Base-by-base conservation (phyloP, 2,888 invertebrate species). In the Exocentrus adspersus region DNA sequence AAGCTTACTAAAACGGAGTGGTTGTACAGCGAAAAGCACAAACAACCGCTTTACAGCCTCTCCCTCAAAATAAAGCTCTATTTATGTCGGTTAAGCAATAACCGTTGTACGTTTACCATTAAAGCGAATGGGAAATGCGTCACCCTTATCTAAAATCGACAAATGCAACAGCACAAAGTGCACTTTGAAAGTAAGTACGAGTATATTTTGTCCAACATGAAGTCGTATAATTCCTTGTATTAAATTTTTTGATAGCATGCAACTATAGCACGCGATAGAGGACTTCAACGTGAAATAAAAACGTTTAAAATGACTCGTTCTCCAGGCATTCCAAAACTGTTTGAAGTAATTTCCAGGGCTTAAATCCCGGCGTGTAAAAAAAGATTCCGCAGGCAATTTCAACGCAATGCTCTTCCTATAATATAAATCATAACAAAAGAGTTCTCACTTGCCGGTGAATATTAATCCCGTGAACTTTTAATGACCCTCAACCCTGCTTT, bases 371-470 rank as follows among this genome's bases (percentile, higher is more conserved):
- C 24, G 24, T 24, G 24, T 24, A 24, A 12, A 46, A 46, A 46
- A n/a, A 5, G 24, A 14, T 20, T 20, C 5, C n/a, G n/a, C n/a
- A 19, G n/a, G 45, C 24, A 4, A 12, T 10, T 32, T 14, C 28
- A 50, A 50, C 14, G 20, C 10, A 30, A 16, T 12, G 17, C 17
- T 32, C 32, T 17, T 50, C 4, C 16, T 12, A 24, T 46, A 32
- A 28, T 30, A 50, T 30, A 50, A 50, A 50, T 50, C 50, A 50
- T 17, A 30, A 50, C 28, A 50, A 14, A 16, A 50, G 50, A 50
- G 17, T 28, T 32, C 17, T 28, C 50, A 50, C 50, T 50, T 30
- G 50, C 50, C 28, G 50, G 28, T 24, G 50, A 30, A 50, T 50
- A 50, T 50, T 50, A 50, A 50, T 50, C 28, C 28, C 5, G 12